Conservation (phyloP, 2,113 vertebrate species). For the Neodontobutis hainanensis region DNA sequence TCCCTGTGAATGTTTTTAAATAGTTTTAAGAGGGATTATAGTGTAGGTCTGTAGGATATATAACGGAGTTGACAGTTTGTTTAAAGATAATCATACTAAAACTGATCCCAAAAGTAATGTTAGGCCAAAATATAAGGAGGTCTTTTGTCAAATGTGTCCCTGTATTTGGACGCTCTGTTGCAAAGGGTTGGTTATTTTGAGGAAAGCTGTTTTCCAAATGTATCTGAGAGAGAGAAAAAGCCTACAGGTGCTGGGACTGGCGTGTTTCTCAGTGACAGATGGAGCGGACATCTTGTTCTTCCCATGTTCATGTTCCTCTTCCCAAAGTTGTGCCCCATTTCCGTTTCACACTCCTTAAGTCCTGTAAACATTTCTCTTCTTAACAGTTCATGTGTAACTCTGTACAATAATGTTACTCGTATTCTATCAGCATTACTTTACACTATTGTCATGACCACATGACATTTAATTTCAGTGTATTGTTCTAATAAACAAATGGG, state of each 20-base stretch:
- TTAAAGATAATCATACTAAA: too few relatives aligned
- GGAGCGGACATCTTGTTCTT: slow-evolving; percentile 70
- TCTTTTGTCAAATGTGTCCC: neutral
- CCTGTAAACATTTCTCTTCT: neutral
- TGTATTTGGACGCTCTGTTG: neutral
- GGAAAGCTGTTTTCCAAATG: slow-evolving; percentile 34
- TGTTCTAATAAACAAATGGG: too few relatives aligned
- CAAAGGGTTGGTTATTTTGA: slow-evolving; percentile 55
- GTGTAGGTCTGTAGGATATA: too few relatives aligned
- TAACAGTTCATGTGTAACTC: neutral
- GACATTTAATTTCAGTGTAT: too few relatives aligned
- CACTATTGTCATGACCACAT: too few relatives aligned
- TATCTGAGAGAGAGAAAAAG: slow-evolving; percentile 15
- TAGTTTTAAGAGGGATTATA: too few relatives aligned
- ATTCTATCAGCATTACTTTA: too few relatives aligned
- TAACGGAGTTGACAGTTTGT: too few relatives aligned
- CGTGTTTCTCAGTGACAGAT: slow-evolving; percentile 66
- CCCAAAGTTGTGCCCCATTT: slow-evolving; percentile 27
- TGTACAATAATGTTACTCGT: neutral
- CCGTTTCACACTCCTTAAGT: slow-evolving; percentile 19
- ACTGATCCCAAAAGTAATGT: too few relatives aligned
- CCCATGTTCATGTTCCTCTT: slow-evolving; percentile 60
- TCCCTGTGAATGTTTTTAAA: too few relatives aligned
- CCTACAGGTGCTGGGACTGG: slow-evolving; percentile 65
- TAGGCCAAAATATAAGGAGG: neutral